phyloP scores from a whole-genome alignment of 2,113 vertebrate genomes.

The Fulica atra region DNA sequence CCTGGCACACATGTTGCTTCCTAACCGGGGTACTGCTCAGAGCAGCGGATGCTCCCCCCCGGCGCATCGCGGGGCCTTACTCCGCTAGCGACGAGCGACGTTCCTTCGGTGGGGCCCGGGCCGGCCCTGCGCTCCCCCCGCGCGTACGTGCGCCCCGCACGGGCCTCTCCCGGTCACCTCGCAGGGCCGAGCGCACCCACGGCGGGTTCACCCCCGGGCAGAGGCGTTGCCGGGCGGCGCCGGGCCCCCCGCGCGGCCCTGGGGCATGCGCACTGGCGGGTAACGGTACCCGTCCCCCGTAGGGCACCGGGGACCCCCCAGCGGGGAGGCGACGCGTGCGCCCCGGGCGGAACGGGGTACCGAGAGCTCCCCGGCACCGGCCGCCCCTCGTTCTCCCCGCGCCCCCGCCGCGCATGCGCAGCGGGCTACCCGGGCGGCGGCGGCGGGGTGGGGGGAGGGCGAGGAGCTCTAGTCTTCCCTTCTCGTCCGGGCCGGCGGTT shows the following conservation, averaged over 20 bases:
- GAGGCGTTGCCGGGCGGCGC: background rate
- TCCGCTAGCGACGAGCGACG: background rate
- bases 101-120: background rate
- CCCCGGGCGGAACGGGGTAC: background rate
- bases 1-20: background rate
- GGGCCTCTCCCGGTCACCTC: background rate
- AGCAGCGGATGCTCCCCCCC: fast-evolving
- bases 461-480: background rate
- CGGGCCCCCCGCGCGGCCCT: background rate
- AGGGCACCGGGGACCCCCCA: background rate
- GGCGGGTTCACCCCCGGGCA: background rate
- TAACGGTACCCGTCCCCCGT: background rate
- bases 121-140: background rate
- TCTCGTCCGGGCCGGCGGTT: background rate
- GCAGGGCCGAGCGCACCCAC: background rate
- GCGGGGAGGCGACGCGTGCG: background rate
- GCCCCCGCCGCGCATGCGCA: background rate
- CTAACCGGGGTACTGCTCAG: background rate
- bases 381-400: background rate
- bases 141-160: background rate
- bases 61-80: fast-evolving
- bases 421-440: background rate
- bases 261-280: background rate
- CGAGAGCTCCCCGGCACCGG: background rate
- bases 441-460: background rate